Evolutionary conservation across 2,113 vertebrate genomes (phyloP).

Genomic region (Neomonachus schauinslandi): DNA sequence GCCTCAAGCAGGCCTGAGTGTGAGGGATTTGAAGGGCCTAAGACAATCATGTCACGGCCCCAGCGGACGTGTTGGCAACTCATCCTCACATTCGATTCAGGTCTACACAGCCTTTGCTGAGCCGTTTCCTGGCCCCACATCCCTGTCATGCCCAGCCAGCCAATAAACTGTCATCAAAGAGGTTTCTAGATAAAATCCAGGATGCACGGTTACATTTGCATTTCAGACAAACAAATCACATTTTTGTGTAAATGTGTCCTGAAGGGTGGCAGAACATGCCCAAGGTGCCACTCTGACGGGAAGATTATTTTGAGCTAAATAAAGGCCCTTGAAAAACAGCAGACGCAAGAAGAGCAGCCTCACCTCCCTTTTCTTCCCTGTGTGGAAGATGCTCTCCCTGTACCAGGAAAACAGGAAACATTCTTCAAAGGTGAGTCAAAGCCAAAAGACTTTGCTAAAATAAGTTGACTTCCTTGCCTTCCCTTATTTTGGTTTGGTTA

Average conservation of each 20-base stretch:
- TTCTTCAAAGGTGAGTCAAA: background rate
- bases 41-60: accelerated
- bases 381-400: background rate
- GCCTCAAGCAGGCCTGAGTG: background rate
- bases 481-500: background rate
- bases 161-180: background rate
- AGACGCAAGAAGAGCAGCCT: background rate
- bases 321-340: background rate
- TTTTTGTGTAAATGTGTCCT: background rate
- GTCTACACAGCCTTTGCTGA: background rate
- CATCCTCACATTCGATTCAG: background rate
- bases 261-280: background rate
- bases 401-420: background rate
- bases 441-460: background rate
- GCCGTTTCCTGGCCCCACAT: background rate
- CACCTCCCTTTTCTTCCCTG: background rate
- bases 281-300: background rate
- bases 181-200: slow-evolving; percentile 40
- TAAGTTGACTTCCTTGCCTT: background rate
- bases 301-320: background rate
- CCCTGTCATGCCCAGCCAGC: background rate
- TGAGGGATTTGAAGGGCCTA: background rate
- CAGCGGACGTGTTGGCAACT: background rate
- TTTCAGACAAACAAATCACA: background rate
- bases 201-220: background rate